Evolutionary conservation across 2,113 vertebrate species (phyloP).

Genomic region (Gavialis gangeticus): DNA sequence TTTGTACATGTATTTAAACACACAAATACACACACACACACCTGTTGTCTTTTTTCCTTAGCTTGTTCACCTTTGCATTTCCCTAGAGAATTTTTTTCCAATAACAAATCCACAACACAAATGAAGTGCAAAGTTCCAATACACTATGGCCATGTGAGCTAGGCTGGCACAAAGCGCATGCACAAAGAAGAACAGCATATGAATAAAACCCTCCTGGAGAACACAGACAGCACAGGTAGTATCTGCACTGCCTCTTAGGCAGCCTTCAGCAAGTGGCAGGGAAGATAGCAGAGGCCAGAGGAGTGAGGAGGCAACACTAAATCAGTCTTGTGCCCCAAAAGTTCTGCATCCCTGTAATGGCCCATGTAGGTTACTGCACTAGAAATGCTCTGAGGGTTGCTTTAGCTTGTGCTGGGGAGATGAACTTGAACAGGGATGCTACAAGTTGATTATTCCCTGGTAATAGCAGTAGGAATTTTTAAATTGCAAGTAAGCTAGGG

Average conservation of each 20-base stretch:
- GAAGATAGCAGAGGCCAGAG: not conserved
- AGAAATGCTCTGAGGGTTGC: not conserved
- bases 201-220: not conserved
- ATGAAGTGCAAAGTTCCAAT: not conserved
- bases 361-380: not conserved
- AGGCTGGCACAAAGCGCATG: not conserved
- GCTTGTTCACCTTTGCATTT: not conserved
- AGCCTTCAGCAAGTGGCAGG: not conserved
- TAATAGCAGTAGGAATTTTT: too few relatives aligned
- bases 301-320: not conserved
- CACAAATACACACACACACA: not conserved
- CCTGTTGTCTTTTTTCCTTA: not conserved
- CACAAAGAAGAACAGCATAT: not conserved
- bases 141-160: not conserved
- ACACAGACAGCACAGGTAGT: not conserved
- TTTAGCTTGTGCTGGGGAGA: not conserved
- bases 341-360: not conserved
- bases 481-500: accelerated
- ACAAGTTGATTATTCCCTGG: not conserved
- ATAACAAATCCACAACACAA: not conserved
- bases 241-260: not conserved
- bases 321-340: not conserved
- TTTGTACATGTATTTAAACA: not conserved
- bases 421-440: not conserved
- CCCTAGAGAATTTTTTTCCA: too few relatives aligned